Base-by-base conservation (phyloP, 2,797 vertebrate species). In the Pangasius mekongensis region DNA sequence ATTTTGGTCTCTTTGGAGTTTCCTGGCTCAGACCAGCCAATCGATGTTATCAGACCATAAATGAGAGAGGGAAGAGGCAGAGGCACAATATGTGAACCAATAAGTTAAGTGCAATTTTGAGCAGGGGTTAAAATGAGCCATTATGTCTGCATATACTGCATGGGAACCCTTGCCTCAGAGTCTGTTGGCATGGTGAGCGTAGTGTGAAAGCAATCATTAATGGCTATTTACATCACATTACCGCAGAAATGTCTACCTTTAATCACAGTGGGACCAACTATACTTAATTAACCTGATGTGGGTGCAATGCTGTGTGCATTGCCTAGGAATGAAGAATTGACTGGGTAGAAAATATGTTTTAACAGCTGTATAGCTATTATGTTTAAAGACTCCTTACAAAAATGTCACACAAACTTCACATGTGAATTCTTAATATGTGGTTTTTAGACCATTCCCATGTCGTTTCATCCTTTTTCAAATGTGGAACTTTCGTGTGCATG, bases 1-100 rank as follows among this genome's bases (percentile, higher is more conserved):
- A 95, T 88, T 89, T 94, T 94, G 91, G 95, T 93, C 87, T 92
- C 85, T 85, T 83, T 84, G 94, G 95, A 95, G 89, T 94, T 91
- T 93, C 89, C 89, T 92, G 92, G 91, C 93, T 91, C 89, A 73
- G 89, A 93, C 89, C 87, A 84, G 81, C 92, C 71, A 94, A 94
- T 94, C 90, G 30, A 67, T 91, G 90, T 88, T 88, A 94, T 93
- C 93, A 93, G 93, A 93, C 91, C 88, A 2, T 93, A 90, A 90
- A 91, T 87, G 87, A 87, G 66, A 89, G 88, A 83, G 89, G 90
- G 91, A 86, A 91, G 91, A 87, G 90, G 87, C 85, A 90, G 91
- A 62, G 85, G 78, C 85, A 88, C 89, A 91, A 90, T 91, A 91
- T 86, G 84, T 85, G 89, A 89, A 83, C 89, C 89, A 91, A 89